Evolutionary conservation across 2,797 vertebrate species (phyloP).

Genomic region (Hippoglossus hippoglossus): DNA sequence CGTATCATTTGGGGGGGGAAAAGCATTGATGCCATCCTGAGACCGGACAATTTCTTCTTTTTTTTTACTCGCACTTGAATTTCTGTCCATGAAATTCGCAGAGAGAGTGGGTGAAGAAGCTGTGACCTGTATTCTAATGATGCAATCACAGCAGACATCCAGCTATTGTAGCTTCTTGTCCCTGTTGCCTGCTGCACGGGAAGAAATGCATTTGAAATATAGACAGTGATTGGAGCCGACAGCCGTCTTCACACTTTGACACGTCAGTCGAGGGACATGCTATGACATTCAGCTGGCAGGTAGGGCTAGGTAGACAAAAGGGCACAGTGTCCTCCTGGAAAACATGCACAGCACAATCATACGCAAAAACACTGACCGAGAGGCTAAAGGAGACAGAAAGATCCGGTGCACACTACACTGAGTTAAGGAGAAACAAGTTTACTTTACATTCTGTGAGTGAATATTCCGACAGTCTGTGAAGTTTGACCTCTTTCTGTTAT

Average conservation of each 20-base stretch:
- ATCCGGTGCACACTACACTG: background rate
- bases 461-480: no score
- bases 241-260: slow-evolving; percentile 40
- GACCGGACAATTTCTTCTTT: background rate
- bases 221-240: slow-evolving; percentile 50
- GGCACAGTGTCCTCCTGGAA: slow-evolving; percentile 28
- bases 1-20: background rate
- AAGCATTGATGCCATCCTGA: background rate
- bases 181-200: slow-evolving; percentile 34
- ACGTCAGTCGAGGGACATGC: slow-evolving; percentile 47
- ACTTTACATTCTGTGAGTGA: no score
- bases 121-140: slow-evolving; percentile 26
- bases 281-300: slow-evolving; percentile 47
- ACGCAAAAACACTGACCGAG: background rate
- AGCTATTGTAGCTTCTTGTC: slow-evolving; percentile 15
- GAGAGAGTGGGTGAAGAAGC: slow-evolving; percentile 2
- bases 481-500: background rate
- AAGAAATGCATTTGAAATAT: slow-evolving; percentile 39
- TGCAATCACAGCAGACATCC: slow-evolving; percentile 20
- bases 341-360: slow-evolving; percentile 1
- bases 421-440: background rate
- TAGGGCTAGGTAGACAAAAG: slow-evolving; percentile 42
- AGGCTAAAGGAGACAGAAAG: background rate
- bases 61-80: slow-evolving; percentile 8
- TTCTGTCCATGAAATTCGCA: slow-evolving; percentile 2